Percentiles rank a stretch among this genome's conserved stretches.
phyloP scores from a whole-genome alignment of 2,888 invertebrate genomes.

The Athalia cordata region DNA sequence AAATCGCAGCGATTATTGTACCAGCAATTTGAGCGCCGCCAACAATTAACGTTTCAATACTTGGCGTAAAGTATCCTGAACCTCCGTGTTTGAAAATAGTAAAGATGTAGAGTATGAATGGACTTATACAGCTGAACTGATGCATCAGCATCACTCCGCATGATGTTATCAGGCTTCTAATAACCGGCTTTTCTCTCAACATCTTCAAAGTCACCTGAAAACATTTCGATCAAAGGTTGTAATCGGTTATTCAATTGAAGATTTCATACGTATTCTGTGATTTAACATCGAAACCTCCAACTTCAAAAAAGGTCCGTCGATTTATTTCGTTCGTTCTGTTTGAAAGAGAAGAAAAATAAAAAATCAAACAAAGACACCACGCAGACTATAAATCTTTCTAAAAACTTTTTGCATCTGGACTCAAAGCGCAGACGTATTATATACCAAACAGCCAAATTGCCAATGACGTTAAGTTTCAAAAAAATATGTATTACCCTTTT shows the following conservation, averaged over 20 bases:
- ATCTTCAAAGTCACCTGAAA: constrained; percentile 52
- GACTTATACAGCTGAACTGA: constrained; percentile 63
- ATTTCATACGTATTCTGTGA: too few relatives aligned
- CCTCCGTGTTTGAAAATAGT: constrained; percentile 62
- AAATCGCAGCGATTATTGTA: constrained; percentile 57
- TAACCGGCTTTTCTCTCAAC: constrained; percentile 56
- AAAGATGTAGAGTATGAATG: constrained; percentile 63
- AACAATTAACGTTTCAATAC: constrained; percentile 61
- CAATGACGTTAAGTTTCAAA: too few relatives aligned
- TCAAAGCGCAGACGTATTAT: background rate
- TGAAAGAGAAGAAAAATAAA: too few relatives aligned
- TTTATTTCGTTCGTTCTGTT: background rate
- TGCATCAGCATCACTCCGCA: constrained; percentile 60
- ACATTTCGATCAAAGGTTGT: background rate
- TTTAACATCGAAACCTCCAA: background rate
- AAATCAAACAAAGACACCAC: too few relatives aligned
- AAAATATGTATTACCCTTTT: constrained; percentile 52
- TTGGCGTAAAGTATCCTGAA: constrained; percentile 61
- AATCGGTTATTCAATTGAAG: too few relatives aligned
- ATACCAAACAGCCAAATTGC: background rate
- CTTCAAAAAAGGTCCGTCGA: background rate
- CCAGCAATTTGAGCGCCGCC: constrained; percentile 62
- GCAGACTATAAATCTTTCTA: too few relatives aligned
- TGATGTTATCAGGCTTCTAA: constrained; percentile 57
- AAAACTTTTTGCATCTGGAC: background rate